phyloP scores from a whole-genome alignment of 2,888 invertebrate species.

The Microplitis manilae region DNA sequence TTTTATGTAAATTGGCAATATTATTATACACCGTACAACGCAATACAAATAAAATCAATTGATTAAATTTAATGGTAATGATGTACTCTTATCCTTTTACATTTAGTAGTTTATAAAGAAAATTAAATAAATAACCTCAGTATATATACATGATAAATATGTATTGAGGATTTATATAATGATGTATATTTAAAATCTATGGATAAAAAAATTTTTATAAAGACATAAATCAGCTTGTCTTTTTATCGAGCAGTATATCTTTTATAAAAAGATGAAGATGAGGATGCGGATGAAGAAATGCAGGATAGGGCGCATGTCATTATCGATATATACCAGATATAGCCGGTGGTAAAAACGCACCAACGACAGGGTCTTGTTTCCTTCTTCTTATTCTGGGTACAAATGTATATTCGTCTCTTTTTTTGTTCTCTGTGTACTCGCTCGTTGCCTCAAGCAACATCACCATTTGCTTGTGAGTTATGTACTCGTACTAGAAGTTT shows the following conservation, averaged over 20 bases:
- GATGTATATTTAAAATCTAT: background rate
- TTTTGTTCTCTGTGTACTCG: background rate
- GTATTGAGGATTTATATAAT: background rate
- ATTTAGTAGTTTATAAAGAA: background rate
- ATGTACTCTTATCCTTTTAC: background rate
- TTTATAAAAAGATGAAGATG: background rate
- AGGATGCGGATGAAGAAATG: background rate
- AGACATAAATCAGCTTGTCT: background rate
- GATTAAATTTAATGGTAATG: background rate
- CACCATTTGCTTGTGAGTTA: background rate
- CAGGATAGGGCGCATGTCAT: background rate
- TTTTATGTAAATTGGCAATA: constrained; percentile 22
- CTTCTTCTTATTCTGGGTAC: background rate
- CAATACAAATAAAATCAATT: background rate
- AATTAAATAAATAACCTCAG: background rate
- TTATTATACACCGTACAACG: background rate
- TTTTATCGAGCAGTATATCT: background rate
- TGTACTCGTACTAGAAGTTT: background rate
- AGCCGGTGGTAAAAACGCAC: background rate
- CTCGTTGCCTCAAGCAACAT: background rate
- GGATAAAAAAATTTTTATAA: background rate
- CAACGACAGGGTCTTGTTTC: background rate
- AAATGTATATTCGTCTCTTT: background rate
- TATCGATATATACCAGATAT: background rate
- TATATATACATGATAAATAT: background rate